Percentiles rank a stretch among this genome's conserved stretches.
phyloP scores from a whole-genome alignment of 1,140 invertebrate genomes.

The Macrosteles quadrilineatus region DNA sequence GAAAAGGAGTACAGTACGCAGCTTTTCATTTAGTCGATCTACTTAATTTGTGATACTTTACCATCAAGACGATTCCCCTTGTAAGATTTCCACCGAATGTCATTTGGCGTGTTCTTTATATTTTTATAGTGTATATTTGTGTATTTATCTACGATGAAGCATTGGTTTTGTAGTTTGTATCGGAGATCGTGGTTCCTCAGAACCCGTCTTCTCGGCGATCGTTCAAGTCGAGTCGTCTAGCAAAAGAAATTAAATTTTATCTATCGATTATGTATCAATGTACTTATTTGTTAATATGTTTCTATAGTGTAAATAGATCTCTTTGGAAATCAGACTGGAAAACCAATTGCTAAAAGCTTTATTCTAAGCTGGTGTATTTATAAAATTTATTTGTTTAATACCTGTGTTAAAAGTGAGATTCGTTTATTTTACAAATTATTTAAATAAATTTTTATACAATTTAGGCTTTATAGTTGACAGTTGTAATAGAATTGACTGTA shows the following conservation, averaged over 20 bases:
- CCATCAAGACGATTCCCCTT: slow-evolving; percentile 6
- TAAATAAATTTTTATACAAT: neutral
- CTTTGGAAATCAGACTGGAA: slow-evolving; percentile 14
- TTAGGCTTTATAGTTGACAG: slow-evolving; percentile 25
- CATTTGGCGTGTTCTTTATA: slow-evolving; percentile 26
- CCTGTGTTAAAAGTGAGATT: slow-evolving; percentile 23
- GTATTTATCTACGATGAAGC: slow-evolving; percentile 25
- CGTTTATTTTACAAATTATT: slow-evolving; percentile 18
- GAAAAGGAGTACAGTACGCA: slow-evolving; percentile 14
- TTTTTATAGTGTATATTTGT: slow-evolving; percentile 32
- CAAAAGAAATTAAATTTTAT: neutral
- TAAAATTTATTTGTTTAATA: slow-evolving; percentile 21
- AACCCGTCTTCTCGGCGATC: neutral
- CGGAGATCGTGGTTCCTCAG: neutral
- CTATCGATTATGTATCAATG: slow-evolving; percentile 26
- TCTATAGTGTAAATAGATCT: slow-evolving; percentile 30
- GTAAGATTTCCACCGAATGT: slow-evolving; percentile 22
- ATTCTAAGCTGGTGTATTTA: slow-evolving; percentile 21
- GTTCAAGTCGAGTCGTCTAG: neutral
- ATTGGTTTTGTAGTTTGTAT: slow-evolving; percentile 28
- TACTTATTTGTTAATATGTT: slow-evolving; percentile 33
- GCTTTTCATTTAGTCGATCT: slow-evolving; percentile 5
- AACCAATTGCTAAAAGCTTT: slow-evolving; percentile 24
- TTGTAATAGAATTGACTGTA: slow-evolving; percentile 19
- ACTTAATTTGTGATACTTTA: slow-evolving; percentile 30